These are phyloP conservation scores for Leucopsar rothschildi DNA, from an alignment of 2,113 vertebrate species.

Conservation along the genomic window DNA sequence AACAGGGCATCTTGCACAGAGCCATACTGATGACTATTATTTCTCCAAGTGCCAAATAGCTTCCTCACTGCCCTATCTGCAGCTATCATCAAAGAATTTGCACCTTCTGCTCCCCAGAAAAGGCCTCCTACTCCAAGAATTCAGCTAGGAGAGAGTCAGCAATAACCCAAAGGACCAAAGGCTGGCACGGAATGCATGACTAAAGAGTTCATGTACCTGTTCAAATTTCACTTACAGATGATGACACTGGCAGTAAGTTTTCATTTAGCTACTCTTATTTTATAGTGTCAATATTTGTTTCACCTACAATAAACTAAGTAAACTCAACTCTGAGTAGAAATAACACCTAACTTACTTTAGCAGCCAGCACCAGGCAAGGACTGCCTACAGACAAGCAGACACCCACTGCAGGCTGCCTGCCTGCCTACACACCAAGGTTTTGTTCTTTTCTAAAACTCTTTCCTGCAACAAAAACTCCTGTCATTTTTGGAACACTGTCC, in stretches of 20 bases:
- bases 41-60: not conserved
- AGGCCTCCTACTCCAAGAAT: not conserved
- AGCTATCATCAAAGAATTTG: not conserved
- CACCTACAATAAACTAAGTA: not conserved
- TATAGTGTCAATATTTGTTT: not conserved
- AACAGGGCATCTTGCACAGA: not conserved
- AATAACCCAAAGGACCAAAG: not conserved
- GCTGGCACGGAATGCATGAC: not conserved
- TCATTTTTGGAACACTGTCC: not conserved
- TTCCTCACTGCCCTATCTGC: not conserved
- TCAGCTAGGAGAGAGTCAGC: not conserved
- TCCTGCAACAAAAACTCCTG: not conserved
- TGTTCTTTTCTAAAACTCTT: not conserved
- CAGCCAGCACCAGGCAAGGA: not conserved
- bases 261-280: not conserved
- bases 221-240: not conserved
- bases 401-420: not conserved
- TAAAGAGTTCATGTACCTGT: not conserved
- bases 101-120: not conserved
- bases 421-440: not conserved
- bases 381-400: accelerated
- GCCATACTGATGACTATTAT: too few species aligned
- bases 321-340: not conserved
- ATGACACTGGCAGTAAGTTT: not conserved
- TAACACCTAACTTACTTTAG: not conserved